Base-by-base conservation (phyloP, 2,113 vertebrate species). In the Microcebus griseorufus region DNA sequence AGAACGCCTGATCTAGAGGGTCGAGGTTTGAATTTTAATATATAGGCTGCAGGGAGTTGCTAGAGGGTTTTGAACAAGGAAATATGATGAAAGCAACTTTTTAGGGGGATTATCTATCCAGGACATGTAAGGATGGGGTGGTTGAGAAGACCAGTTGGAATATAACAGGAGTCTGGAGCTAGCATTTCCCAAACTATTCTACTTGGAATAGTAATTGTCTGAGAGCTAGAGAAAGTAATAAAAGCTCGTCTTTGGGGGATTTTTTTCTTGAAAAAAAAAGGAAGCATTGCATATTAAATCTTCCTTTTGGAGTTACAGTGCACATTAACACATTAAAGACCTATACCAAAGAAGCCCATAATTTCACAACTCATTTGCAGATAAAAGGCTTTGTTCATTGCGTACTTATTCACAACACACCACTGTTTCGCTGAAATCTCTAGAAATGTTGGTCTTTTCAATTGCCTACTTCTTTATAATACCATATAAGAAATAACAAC, bases 251-350 rank as follows among this genome's bases (percentile, higher is more conserved):
- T 65, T 58, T 37, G 18, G 45, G 64, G 22, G 2, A 53, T 65
- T 82, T 76, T 94, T 90, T 76, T 85, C 55, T 60, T 48, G 75
- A 96, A 70, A 67, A 65, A 73, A 42, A 97, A 80, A 70, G 53
- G 73, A 91, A 96, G 39, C 51, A 42, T 48, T 55, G 11, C 22
- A 64, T 92, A 89, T 88, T 93, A 80, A 96, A 94, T 93, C 88
- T 87, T 84, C 42, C 25, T 79, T 5, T 67, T 91, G n/a, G 55
- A 90, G 23, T 90, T 86, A 82, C 18, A 88, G 23, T 84, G 55
- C 20, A 23, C n/a, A 86, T 90, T 94, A 90, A 78, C 37, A 83
- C 22, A 72, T 93, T 94, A 93, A 98, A 98, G 78, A 17, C 53
- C 62, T 81, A 27, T 80, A 73, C 45, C 29, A 88, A 88, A 93